Conservation (phyloP, 1,140 invertebrate genomes). For the Atta colombica region DNA sequence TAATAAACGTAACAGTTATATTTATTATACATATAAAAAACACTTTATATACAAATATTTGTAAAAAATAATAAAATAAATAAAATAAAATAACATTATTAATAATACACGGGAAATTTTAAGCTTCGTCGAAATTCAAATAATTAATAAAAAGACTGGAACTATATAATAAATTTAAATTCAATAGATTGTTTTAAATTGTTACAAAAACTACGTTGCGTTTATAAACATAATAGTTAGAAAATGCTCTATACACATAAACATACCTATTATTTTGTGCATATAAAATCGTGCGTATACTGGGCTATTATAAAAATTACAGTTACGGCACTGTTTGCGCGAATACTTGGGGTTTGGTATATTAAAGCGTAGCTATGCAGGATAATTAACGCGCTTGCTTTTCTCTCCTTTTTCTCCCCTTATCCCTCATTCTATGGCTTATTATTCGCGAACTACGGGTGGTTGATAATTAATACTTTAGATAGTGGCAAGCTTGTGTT, state of each 20-base stretch:
- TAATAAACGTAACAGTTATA: not conserved
- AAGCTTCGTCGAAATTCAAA: not conserved
- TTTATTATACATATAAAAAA: not conserved
- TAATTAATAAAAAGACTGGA: not conserved
- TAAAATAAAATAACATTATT: no score
- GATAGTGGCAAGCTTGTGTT: constrained; percentile 23
- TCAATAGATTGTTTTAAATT: not conserved
- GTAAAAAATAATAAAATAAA: no score
- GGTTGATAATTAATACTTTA: constrained; percentile 45
- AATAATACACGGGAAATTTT: no score
- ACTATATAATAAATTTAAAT: not conserved
- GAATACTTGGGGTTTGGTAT: not conserved
- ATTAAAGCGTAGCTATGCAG: constrained; percentile 1
- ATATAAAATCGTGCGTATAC: not conserved
- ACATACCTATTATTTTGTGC: not conserved
- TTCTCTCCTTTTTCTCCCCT: not conserved
- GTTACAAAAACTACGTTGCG: not conserved
- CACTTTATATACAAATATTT: no score
- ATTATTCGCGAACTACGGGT: constrained; percentile 46
- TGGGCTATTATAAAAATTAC: not conserved
- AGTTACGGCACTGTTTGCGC: not conserved
- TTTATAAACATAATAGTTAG: not conserved
- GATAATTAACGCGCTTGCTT: constrained; percentile 51
- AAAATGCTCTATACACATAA: not conserved
- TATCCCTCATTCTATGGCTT: not conserved